Evolutionary conservation across 2,797 vertebrate genomes (phyloP).

Genomic region (Euthynnus affinis): DNA sequence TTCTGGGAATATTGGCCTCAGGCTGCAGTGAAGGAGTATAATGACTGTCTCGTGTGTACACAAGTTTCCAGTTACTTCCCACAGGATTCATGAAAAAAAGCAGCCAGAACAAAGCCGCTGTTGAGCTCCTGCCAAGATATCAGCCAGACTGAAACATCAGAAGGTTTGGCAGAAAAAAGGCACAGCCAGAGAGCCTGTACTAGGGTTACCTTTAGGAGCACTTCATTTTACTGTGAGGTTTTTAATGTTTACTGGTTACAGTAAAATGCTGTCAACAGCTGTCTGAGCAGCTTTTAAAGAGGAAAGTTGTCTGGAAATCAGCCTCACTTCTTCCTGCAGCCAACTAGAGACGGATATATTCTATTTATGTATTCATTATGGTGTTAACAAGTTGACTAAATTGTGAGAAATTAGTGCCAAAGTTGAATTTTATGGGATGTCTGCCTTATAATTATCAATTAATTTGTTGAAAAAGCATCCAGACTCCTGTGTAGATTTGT

Average conservation of each 20-base stretch:
- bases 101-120: conserved; percentile 45
- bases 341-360: not conserved
- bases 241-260: not conserved
- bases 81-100: conserved; percentile 3
- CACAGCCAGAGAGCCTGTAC: not conserved
- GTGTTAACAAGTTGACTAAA: not conserved
- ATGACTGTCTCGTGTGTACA: conserved; percentile 45
- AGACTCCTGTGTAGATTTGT: not conserved
- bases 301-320: not conserved
- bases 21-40: conserved; percentile 11
- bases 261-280: conserved; percentile 20
- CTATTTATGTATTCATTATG: not conserved
- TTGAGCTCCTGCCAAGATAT: conserved; percentile 34
- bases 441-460: not conserved
- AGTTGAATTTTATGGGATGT: not conserved
- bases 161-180: conserved; percentile 26
- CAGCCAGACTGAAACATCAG: conserved; percentile 21
- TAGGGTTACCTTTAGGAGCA: conserved; percentile 8
- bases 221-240: not conserved
- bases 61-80: conserved; percentile 49
- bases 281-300: conserved; percentile 25
- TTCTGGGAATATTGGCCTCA: conserved; percentile 8
- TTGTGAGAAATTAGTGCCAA: not conserved
- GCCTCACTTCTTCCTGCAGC: not conserved
- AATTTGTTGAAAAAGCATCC: not conserved